These are phyloP conservation scores for Phrynocephalus guinanensis DNA, from an alignment of 2,797 vertebrate genomes.

Conservation along the genomic window DNA sequence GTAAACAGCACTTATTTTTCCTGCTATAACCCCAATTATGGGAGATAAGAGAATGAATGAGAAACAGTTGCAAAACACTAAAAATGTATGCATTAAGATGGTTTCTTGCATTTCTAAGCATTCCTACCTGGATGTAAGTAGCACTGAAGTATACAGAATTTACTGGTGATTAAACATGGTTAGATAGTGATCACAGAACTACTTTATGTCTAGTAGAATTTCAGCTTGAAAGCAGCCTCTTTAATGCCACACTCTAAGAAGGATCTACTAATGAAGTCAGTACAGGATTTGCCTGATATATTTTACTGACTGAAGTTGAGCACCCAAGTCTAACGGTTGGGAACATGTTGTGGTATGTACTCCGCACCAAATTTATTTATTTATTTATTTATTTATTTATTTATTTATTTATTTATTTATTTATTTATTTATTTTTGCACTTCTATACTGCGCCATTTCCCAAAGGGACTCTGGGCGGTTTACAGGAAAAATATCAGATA, in stretches of 20 bases:
- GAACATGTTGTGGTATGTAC: background rate
- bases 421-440: too few species aligned
- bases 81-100: background rate
- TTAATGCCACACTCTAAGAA: background rate
- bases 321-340: too few species aligned
- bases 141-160: background rate
- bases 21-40: background rate
- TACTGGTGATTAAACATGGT: slow-evolving; percentile 3
- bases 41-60: background rate
- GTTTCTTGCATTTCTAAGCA: slow-evolving; percentile 10
- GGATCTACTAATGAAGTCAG: background rate
- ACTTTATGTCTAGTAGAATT: background rate
- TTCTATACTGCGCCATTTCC: too few species aligned
- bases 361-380: too few species aligned
- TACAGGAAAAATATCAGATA: too few species aligned
- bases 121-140: background rate
- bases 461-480: too few species aligned
- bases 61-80: background rate
- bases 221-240: background rate
- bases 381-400: too few species aligned
- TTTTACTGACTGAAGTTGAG: background rate
- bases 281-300: background rate
- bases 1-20: fast-evolving
- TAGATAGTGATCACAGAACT: too few species aligned
- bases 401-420: too few species aligned